These are phyloP conservation scores for Brachycybe producta DNA, from an alignment of 2,888 invertebrate species.

Conservation along the genomic window DNA sequence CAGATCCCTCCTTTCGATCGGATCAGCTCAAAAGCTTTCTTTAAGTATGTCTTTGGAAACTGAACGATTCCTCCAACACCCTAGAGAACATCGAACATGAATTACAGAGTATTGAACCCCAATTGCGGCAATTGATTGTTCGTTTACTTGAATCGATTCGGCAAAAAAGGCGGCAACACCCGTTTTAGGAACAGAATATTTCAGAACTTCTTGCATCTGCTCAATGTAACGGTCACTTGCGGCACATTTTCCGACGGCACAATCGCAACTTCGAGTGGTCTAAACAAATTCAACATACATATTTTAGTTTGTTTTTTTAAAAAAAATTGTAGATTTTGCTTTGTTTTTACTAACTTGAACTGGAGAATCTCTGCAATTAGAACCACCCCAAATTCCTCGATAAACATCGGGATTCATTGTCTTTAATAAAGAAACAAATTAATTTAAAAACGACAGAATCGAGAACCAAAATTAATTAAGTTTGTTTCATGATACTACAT, in stretches of 20 bases:
- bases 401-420: slow-evolving; percentile 85
- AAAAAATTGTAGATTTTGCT: not conserved
- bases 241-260: slow-evolving; percentile 47
- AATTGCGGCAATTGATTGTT: not conserved
- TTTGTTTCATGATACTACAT: not conserved
- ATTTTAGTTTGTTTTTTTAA: not conserved
- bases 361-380: slow-evolving; percentile 72
- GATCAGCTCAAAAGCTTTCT: slow-evolving; percentile 62
- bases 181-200: slow-evolving; percentile 61
- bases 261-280: slow-evolving; percentile 52
- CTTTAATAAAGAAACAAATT: slow-evolving; percentile 38
- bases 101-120: too few species aligned
- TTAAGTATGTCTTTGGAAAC: slow-evolving; percentile 74
- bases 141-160: slow-evolving; percentile 73
- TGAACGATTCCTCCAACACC: slow-evolving; percentile 91
- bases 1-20: slow-evolving; percentile 72
- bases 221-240: slow-evolving; percentile 67
- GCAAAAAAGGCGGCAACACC: slow-evolving; percentile 79
- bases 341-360: slow-evolving; percentile 31
- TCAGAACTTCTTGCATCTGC: slow-evolving; percentile 65
- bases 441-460: too few species aligned
- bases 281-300: slow-evolving; percentile 39
- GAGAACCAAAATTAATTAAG: too few species aligned
- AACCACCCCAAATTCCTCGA: slow-evolving; percentile 79
- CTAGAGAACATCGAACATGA: slow-evolving; percentile 28